Percentiles rank a stretch among this genome's conserved stretches.
Evolutionary conservation across 2,888 invertebrate species (phyloP).

Genomic region (Acleris literana): DNA sequence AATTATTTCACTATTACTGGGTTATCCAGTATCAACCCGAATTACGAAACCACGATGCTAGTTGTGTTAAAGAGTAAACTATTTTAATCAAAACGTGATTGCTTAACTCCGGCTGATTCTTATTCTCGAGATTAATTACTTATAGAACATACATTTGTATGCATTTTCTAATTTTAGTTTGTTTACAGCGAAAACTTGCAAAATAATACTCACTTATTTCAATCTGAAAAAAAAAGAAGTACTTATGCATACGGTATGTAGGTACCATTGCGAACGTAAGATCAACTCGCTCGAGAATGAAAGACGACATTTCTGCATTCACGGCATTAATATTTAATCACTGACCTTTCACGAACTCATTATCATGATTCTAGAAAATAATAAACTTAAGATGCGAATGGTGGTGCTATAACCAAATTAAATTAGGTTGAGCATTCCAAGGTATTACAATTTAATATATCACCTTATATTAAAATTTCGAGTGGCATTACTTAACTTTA

Average conservation of each 20-base stretch:
- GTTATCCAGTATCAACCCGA: not conserved
- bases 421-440: not conserved
- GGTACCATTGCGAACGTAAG: too few species aligned
- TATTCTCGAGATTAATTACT: too few species aligned
- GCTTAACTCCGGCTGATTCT: too few species aligned
- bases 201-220: too few species aligned
- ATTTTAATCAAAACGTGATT: not conserved
- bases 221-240: too few species aligned
- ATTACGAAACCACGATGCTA: not conserved
- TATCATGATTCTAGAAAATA: not conserved
- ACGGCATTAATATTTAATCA: conserved; percentile 4
- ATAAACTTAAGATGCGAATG: not conserved
- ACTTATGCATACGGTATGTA: too few species aligned
- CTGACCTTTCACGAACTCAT: not conserved
- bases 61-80: not conserved
- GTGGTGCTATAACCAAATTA: not conserved
- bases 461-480: too few species aligned
- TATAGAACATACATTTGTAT: too few species aligned
- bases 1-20: not conserved
- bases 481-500: not conserved
- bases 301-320: conserved; percentile 2
- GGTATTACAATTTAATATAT: not conserved
- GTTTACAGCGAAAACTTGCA: too few species aligned
- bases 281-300: not conserved
- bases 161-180: too few species aligned